Percentiles rank a stretch among this genome's conserved stretches.
Evolutionary conservation across 2,113 vertebrate genomes (phyloP).

Genomic region (Rhabdornis inornatus): DNA sequence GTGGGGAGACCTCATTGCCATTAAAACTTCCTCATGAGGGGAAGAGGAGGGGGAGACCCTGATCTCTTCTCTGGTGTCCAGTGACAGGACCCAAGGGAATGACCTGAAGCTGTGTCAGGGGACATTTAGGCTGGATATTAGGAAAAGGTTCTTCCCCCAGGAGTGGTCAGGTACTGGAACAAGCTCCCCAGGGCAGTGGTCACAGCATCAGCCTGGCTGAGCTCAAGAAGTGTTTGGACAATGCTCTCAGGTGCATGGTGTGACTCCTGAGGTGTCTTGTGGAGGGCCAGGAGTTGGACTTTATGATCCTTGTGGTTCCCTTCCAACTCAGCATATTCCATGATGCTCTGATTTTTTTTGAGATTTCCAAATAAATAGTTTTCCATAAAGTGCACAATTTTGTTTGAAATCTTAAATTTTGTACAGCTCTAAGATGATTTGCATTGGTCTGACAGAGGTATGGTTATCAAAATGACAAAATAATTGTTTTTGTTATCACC

Average conservation of each 20-base stretch:
- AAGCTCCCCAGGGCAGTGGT: not conserved
- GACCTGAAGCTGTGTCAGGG: not conserved
- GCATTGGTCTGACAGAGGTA: not conserved
- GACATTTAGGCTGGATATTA: not conserved
- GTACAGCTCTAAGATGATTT: not conserved
- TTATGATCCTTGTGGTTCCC: not conserved
- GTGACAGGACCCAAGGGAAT: not conserved
- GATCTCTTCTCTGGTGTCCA: not conserved
- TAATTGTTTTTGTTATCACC: not conserved
- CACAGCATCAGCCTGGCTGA: not conserved
- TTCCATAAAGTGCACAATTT: not conserved
- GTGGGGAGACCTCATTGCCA: accelerated
- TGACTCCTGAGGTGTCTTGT: not conserved
- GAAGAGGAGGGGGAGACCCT: not conserved
- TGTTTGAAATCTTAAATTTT: not conserved
- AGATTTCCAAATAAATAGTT: not conserved
- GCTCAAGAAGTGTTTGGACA: not conserved
- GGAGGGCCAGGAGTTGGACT: not conserved
- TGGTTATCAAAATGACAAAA: not conserved
- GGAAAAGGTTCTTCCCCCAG: not conserved
- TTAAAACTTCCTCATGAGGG: not conserved
- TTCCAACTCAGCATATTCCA: not conserved
- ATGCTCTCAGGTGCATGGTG: not conserved
- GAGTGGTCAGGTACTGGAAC: not conserved
- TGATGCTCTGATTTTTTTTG: not conserved